Conservation (phyloP, 2,797 vertebrate genomes). For the Hapalemur alaotrensis region DNA sequence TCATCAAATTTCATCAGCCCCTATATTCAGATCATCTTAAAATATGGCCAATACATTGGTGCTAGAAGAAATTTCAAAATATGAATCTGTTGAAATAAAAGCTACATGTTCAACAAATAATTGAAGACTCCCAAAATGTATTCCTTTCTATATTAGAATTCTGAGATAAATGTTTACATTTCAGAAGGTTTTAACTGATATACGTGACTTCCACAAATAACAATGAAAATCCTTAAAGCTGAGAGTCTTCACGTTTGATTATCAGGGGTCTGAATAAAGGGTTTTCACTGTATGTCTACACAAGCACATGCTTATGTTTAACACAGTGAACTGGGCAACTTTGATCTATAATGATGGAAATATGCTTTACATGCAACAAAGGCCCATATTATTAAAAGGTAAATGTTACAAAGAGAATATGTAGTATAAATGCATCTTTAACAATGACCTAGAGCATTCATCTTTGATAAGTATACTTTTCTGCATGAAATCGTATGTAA, state of each 20-base stretch:
- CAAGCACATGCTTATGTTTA: conserved; percentile 81
- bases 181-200: neutral
- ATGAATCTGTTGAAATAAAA: neutral
- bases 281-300: conserved; percentile 80
- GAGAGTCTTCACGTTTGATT: neutral
- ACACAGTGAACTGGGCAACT: conserved; percentile 77
- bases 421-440: conserved; percentile 74
- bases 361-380: conserved; percentile 78
- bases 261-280: conserved; percentile 85
- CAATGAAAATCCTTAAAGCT: neutral
- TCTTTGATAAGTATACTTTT: conserved; percentile 83
- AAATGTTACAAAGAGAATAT: conserved; percentile 69
- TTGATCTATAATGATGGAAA: conserved; percentile 67
- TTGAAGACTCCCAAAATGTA: conserved; percentile 30
- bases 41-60: neutral
- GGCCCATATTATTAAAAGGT: conserved; percentile 74
- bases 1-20: conserved; percentile 82
- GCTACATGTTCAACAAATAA: neutral
- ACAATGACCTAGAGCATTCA: conserved; percentile 76
- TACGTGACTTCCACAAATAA: conserved; percentile 13
- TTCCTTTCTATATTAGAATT: conserved; percentile 3
- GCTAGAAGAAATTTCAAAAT: conserved; percentile 35
- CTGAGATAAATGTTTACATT: neutral
- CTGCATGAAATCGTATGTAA: conserved; percentile 87
- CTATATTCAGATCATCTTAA: conserved; percentile 84